phyloP scores from a whole-genome alignment of 2,888 invertebrate species.

The Trissolcus brochymenae region DNA sequence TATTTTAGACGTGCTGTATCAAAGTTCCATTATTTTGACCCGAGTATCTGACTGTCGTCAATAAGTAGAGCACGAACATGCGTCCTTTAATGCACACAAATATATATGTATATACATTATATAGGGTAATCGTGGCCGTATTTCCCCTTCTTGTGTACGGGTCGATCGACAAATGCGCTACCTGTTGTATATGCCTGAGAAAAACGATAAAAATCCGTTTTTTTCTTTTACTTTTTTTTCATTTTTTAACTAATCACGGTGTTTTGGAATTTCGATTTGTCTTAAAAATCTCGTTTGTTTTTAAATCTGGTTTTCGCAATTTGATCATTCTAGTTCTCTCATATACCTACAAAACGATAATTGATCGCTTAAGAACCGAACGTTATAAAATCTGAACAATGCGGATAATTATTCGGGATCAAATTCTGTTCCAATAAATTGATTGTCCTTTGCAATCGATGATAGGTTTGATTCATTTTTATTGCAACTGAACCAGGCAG shows the following conservation, averaged over 20 bases:
- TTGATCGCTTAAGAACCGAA: conserved; percentile 8
- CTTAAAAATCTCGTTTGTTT: background rate
- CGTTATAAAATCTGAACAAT: conserved; percentile 10
- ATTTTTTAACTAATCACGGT: conserved; percentile 14
- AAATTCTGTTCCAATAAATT: conserved; percentile 7
- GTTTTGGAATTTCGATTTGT: background rate
- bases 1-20: conserved; percentile 37
- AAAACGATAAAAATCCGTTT: conserved; percentile 48
- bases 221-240: conserved; percentile 11
- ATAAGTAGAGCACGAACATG: conserved; percentile 56
- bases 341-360: background rate
- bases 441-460: conserved; percentile 8
- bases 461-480: conserved; percentile 8
- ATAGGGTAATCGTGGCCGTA: conserved; percentile 53
- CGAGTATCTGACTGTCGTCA: conserved; percentile 53
- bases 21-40: conserved; percentile 55
- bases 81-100: conserved; percentile 57
- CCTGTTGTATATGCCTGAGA: conserved; percentile 45
- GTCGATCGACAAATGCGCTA: conserved; percentile 57
- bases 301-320: background rate
- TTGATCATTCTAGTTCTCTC: too few relatives aligned
- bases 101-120: conserved; percentile 47
- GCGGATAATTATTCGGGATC: conserved; percentile 18
- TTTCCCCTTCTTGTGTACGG: conserved; percentile 50
- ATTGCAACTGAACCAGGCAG: conserved; percentile 12